Conservation (phyloP, 2,797 vertebrate genomes). For the Sebastes iracundus region DNA sequence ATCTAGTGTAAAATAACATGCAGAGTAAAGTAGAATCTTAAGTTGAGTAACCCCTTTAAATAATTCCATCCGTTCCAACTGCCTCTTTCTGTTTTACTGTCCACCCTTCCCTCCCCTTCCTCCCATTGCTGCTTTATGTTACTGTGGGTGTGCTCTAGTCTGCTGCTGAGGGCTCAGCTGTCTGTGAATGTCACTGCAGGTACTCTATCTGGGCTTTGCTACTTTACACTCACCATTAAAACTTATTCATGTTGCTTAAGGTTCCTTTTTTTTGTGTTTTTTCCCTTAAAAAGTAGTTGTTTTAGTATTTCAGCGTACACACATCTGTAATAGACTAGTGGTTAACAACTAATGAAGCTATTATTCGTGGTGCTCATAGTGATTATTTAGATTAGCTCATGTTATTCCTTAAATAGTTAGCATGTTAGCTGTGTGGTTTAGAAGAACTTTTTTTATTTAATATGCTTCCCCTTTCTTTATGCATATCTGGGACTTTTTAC, state of each 20-base stretch:
- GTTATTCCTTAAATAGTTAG: not conserved
- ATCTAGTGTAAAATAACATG: conserved; percentile 77
- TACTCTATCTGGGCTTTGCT: conserved; percentile 52
- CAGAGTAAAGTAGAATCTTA: conserved; percentile 87
- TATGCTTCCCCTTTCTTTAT: conserved; percentile 8
- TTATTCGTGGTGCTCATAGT: not conserved
- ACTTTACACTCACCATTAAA: conserved; percentile 45
- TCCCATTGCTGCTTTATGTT: conserved; percentile 55
- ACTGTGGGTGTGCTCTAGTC: conserved; percentile 74
- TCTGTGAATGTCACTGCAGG: conserved; percentile 74
- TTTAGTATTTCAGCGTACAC: not conserved
- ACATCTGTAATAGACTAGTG: not conserved
- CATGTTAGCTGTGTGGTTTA: conserved; percentile 11
- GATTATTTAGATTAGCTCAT: not conserved
- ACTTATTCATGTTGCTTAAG: conserved; percentile 14
- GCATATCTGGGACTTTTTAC: not conserved
- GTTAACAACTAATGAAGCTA: not conserved
- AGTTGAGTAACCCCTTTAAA: conserved; percentile 90
- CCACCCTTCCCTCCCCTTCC: conserved; percentile 32
- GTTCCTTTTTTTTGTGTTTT: conserved; percentile 4
- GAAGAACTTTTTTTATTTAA: not conserved
- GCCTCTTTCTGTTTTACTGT: conserved; percentile 64
- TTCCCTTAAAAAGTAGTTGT: not conserved
- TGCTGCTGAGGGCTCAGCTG: conserved; percentile 72
- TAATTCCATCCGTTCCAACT: conserved; percentile 64